phyloP scores from a whole-genome alignment of 2,888 invertebrate genomes.

The Euspilapteryx auroguttella region DNA sequence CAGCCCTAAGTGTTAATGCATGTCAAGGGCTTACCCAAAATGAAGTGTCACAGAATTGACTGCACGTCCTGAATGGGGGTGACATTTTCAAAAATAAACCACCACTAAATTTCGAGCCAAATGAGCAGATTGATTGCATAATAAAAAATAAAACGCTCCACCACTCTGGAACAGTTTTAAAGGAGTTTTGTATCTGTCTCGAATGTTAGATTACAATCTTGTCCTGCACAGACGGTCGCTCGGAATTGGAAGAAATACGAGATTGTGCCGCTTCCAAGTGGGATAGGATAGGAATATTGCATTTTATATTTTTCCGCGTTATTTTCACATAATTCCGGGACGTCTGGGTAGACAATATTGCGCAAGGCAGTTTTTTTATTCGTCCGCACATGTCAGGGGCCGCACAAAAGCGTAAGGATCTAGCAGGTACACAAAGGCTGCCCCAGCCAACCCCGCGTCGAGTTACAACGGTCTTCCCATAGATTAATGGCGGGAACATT shows the following conservation, averaged over 20 bases:
- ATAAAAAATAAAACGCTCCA: conserved; percentile 1
- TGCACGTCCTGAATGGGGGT: conserved; percentile 32
- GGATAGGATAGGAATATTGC: conserved; percentile 21
- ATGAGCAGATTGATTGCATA: conserved; percentile 19
- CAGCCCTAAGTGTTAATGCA: conserved; percentile 51
- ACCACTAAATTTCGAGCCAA: conserved; percentile 16
- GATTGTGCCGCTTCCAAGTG: conserved; percentile 8
- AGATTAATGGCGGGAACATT: conserved; percentile 56
- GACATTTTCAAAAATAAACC: conserved; percentile 48
- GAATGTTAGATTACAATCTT: conserved; percentile 21
- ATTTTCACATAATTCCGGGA: conserved; percentile 39
- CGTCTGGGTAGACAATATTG: conserved; percentile 40
- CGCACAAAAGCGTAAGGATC: conserved; percentile 32
- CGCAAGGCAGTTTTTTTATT: conserved; percentile 48
- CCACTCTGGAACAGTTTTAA: conserved; percentile 10
- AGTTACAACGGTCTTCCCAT: conserved; percentile 46
- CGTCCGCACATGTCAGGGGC: conserved; percentile 46
- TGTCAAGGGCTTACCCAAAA: conserved; percentile 49
- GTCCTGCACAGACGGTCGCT: conserved; percentile 9
- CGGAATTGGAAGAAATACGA: conserved; percentile 18
- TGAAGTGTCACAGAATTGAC: conserved; percentile 44
- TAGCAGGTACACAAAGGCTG: conserved; percentile 49
- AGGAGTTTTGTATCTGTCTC: conserved; percentile 3
- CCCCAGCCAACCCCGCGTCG: conserved; percentile 40
- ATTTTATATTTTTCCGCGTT: conserved; percentile 32